Percentiles rank a stretch among this genome's conserved stretches.
Conservation (phyloP, 2,113 vertebrate species). For the Odontophorus gujanensis region DNA sequence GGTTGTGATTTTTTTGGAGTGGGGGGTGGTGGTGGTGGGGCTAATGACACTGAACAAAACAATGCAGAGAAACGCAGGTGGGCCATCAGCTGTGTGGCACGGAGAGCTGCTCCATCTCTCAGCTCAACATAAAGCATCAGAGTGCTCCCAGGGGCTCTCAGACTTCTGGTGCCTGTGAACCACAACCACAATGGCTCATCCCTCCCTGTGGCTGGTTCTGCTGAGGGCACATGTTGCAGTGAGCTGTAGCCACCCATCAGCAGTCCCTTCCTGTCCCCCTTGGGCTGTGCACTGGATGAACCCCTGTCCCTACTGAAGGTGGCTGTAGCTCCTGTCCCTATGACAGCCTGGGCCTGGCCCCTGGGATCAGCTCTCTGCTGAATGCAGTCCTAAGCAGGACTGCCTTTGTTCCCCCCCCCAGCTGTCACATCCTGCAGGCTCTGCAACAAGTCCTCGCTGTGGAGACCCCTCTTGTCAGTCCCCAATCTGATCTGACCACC, state of each 20-base stretch:
- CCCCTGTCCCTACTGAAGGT: neutral
- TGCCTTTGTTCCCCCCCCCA: slow-evolving; percentile 56
- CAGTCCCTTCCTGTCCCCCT: neutral
- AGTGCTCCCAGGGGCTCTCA: neutral
- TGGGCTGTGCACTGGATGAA: neutral
- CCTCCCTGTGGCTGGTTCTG: neutral
- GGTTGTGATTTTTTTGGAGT: slow-evolving; percentile 16
- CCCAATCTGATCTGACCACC: slow-evolving; percentile 74
- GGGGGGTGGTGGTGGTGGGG: neutral
- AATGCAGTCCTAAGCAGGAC: neutral
- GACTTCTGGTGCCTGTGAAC: too few relatives aligned
- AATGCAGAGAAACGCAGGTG: neutral
- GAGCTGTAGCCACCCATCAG: neutral
- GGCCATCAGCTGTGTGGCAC: neutral
- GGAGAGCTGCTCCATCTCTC: neutral
- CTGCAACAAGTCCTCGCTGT: slow-evolving; percentile 61
- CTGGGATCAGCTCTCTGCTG: neutral
- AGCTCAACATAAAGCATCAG: neutral
- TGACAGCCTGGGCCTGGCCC: neutral
- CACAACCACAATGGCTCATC: neutral
- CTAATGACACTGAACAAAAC: neutral
- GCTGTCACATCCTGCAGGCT: slow-evolving; percentile 46
- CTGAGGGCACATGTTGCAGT: neutral
- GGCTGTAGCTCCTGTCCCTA: neutral
- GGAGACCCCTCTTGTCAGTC: slow-evolving; percentile 62